These are phyloP conservation scores for Norana najaformis DNA, from an alignment of 2,888 invertebrate genomes.

Conservation along the genomic window DNA sequence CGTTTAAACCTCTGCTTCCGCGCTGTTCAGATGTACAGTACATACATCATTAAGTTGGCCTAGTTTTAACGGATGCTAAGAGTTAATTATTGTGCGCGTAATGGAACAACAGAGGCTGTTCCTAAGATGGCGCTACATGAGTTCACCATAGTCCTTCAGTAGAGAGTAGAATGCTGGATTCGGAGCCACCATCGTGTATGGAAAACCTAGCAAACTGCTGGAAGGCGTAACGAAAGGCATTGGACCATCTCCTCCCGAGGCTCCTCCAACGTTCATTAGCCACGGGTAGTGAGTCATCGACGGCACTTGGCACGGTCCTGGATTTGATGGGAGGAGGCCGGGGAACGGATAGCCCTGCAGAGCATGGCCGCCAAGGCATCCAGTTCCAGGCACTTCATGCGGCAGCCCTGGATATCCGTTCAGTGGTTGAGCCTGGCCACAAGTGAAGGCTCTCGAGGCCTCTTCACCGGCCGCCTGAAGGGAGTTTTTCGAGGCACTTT, in stretches of 20 bases:
- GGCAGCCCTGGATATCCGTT: not conserved
- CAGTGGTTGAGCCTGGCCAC: not conserved
- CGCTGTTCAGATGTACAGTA: not conserved
- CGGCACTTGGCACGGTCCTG: not conserved
- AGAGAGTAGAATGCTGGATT: slow-evolving; percentile 5
- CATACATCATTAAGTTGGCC: too few relatives aligned
- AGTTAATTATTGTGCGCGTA: not conserved
- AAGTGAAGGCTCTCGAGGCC: not conserved
- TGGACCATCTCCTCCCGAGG: not conserved
- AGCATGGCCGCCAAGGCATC: not conserved
- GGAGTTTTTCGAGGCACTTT: not conserved
- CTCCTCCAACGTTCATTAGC: not conserved
- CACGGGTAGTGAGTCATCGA: not conserved
- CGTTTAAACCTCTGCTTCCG: not conserved
- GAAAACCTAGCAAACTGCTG: not conserved
- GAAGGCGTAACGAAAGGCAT: not conserved
- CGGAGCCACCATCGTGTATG: not conserved
- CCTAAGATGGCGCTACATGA: not conserved
- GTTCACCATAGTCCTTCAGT: not conserved
- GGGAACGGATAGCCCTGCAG: slow-evolving; percentile 5
- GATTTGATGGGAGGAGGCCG: not conserved
- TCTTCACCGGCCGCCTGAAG: not conserved
- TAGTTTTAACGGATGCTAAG: too few relatives aligned
- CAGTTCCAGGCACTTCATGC: not conserved
- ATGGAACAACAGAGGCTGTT: not conserved